Base-by-base conservation (phyloP, 2,113 vertebrate species). In the Cacatua alba region DNA sequence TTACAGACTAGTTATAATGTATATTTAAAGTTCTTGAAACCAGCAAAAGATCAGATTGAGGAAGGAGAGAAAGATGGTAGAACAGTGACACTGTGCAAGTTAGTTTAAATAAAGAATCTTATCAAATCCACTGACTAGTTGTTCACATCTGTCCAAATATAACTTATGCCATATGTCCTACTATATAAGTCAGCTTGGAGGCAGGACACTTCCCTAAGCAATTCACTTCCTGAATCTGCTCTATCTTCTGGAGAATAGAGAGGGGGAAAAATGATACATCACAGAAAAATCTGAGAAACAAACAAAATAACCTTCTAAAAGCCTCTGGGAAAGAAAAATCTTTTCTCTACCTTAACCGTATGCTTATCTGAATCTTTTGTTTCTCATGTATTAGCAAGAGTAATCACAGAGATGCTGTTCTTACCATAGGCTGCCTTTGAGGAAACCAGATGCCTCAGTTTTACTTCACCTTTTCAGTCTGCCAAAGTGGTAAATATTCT, bases 91-190 rank as follows among this genome's bases (percentile, higher is more conserved):
- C 89, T 89, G 91, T 96, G 91, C 74, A 96, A 96, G 90, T 89
- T 81, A 89, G 86, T 97, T 96, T 97, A 97, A 96, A 97, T 97
- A 96, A 96, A 94, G 94, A 93, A 95, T 96, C 91, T 96, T 96
- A 94, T 95, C 91, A 97, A 96, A 91, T 92, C 82, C 84, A 96
- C 88, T 96, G 95, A 96, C 96, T 96, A 96, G 88, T 97, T 95
- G 96, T 96, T 97, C 96, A 96, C 96, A 96, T 97, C 96, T 96
- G 95, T 96, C 92, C 95, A 96, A 97, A 96, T 97, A 95, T 96
- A 97, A 94, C 94, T 95, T 95, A 65, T 94, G 86, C 92, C 92
- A 96, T 94, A 95, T 96, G 94, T 95, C 96, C 95, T 94, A 96
- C 96, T 96, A 96, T 95, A 68, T 95, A 97, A 97, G 95, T 97